These are phyloP conservation scores for Anhinga rufa DNA, from an alignment of 2,113 vertebrate species.

Conservation along the genomic window DNA sequence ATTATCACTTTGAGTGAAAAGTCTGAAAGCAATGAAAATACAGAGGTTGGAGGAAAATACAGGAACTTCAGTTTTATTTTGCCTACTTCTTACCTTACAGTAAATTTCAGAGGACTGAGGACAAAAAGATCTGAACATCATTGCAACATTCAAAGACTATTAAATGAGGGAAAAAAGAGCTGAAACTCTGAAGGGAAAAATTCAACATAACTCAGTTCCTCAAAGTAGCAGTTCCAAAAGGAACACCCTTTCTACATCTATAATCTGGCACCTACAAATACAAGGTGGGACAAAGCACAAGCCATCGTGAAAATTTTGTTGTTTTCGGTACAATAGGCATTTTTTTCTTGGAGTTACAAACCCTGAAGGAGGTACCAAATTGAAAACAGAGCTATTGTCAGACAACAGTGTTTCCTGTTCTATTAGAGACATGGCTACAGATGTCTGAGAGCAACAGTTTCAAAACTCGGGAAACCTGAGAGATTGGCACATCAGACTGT, in stretches of 20 bases:
- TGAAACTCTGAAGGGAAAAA: neutral
- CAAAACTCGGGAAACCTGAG: neutral
- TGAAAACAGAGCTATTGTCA: conserved; percentile 43
- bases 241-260: neutral
- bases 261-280: neutral
- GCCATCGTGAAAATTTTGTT: neutral
- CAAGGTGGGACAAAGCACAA: neutral
- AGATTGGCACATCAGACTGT: neutral
- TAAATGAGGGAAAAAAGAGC: neutral
- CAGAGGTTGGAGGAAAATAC: neutral
- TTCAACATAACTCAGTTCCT: neutral
- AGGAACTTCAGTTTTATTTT: neutral
- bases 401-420: neutral
- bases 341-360: neutral
- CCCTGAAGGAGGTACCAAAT: conserved; percentile 18
- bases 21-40: neutral
- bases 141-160: neutral
- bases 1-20: neutral
- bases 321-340: neutral
- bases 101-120: neutral
- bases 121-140: neutral
- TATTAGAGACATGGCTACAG: neutral
- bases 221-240: neutral
- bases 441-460: neutral
- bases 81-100: neutral